Base-by-base conservation (phyloP, 2,888 invertebrate species). In the Zaprionus obscuricornis region DNA sequence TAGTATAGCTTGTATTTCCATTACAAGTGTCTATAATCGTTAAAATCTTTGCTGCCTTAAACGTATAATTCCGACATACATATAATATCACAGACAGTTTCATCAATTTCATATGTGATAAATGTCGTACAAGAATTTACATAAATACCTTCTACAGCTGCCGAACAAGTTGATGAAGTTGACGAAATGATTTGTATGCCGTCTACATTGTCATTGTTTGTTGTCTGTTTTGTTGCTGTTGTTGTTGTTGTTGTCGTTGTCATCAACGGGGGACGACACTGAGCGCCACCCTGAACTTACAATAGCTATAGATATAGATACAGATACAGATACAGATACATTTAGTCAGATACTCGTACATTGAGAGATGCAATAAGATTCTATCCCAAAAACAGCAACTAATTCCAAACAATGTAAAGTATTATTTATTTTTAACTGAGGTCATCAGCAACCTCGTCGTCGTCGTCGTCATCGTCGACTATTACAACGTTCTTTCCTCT, bases 391-490 rank as follows among this genome's bases (percentile, higher is more conserved):
- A 75, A 63, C 86, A 74, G 77, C 77, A 60, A 85, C 85, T 85
- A 85, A 85, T 85, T 86, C 64, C 74, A 71, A 77, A 84, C 66
- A 81, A 71, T 86, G 85, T 86, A 84, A 84, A 72, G 85, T 83
- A 84, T 85, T 84, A 85, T 79, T 86, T 81, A 81, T 86, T 82
- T 82, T 78, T 86, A 82, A 85, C 85, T 82, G 86, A 82, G 81
- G 81, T 82, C 81, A 81, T 84, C 86, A 70, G 47, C 85, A 70
- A 42, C 51, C 54, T 45, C 50, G 63, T 34, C 51, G 64, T 22
- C 36, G 66, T 39, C 22, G 24, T 39, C 39, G 39, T 39, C 66
- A 52, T 54, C 62, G 58, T 47, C 47, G 73, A 49, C 63, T 64
- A 75, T 83, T 83, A 83, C 73, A 68, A 16, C 60, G 60, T 29